Evolutionary conservation across 2,113 vertebrate genomes (phyloP), one percentile per base, ranked within the genome.

Genomic region (Coptodon bakossiorum): DNA sequence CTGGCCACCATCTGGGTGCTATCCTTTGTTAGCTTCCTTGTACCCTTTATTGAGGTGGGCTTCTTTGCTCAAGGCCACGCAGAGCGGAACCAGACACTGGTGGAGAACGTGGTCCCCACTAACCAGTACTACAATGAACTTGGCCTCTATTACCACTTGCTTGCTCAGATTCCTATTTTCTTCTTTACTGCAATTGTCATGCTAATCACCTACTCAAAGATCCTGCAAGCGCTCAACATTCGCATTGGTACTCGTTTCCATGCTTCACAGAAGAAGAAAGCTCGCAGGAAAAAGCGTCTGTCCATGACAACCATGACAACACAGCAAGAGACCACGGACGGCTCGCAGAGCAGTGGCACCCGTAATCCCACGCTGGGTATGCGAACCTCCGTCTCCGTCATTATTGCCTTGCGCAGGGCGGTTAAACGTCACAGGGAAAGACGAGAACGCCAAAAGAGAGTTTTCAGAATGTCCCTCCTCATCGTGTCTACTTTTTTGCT

Each of bases 401-500:
- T 99, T 93, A 99, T 99, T 12, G 99, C 99, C 81, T 93, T 99
- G 45, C 98, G 98, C 6, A 92, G 99, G 92, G 99, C 98, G 0
- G 98, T 99, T 13, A 99, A 98, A 92, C 96, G 98, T 57, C 99
- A 99, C 96, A 97, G 98, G 22, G 98, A 99, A 93, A 95, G 99
- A 76, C 95, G 99, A n/a, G 98, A 99, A 86, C 96, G 98, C 66
- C 99, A 99, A 91, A 98, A 98, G 90, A 96, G 98, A 94, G 98
- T 99, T 89, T 99, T 99, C 94, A 96, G 96, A 93, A 99, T 99
- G 98, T 99, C 99, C 36, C 96, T 99, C 83, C 94, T 99, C 91
- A 99, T 99, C 81, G 99, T 99, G 95, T 99, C 98, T 83, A 99
- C 98, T 11, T 99, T 99, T 95, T 96, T 99, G 80, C 96, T 99